A percentile compares a stretch with the other conserved stretches of the same genome.
These are phyloP conservation scores for Sinocyclocheilus maitianheensis DNA, from an alignment of 2,113 vertebrate species.

Conservation along the genomic window DNA sequence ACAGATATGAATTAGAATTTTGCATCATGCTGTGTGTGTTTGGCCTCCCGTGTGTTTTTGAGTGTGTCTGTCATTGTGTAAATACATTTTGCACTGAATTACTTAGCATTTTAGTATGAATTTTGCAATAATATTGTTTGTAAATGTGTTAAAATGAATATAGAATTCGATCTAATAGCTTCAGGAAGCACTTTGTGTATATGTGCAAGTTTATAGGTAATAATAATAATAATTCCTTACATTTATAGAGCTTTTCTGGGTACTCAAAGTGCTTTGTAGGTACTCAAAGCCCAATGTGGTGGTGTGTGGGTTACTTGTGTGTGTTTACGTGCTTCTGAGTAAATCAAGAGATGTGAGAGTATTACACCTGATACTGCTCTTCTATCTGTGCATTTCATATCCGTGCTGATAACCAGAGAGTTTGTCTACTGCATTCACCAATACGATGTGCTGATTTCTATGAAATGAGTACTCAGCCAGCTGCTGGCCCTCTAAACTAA, in stretches of 20 bases:
- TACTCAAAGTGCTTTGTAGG: too few species aligned
- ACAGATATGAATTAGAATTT: slow-evolving; percentile 41
- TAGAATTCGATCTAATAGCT: slow-evolving; percentile 2
- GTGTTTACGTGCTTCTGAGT: not conserved
- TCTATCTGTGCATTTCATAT: not conserved
- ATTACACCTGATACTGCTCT: slow-evolving; percentile 29
- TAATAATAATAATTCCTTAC: too few species aligned
- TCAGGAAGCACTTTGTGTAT: not conserved
- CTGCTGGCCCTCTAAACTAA: slow-evolving; percentile 47
- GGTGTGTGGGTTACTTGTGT: not conserved
- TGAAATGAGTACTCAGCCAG: slow-evolving; percentile 35
- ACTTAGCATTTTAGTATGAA: not conserved
- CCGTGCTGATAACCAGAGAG: not conserved
- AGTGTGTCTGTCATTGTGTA: not conserved
- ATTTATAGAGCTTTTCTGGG: too few species aligned
- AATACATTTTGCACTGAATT: slow-evolving; percentile 1
- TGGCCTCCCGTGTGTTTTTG: slow-evolving; percentile 36
- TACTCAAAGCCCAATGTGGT: too few species aligned
- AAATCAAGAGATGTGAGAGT: not conserved
- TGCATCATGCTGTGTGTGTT: slow-evolving; percentile 52
- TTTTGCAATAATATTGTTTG: too few species aligned
- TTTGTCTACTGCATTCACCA: slow-evolving; percentile 20
- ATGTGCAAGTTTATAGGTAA: not conserved
- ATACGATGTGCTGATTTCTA: slow-evolving; percentile 42
- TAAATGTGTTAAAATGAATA: not conserved